Evolutionary conservation across 2,888 invertebrate species (phyloP), one percentile per base, ranked within the genome.

Genomic region (Perizoma flavofasciatum): DNA sequence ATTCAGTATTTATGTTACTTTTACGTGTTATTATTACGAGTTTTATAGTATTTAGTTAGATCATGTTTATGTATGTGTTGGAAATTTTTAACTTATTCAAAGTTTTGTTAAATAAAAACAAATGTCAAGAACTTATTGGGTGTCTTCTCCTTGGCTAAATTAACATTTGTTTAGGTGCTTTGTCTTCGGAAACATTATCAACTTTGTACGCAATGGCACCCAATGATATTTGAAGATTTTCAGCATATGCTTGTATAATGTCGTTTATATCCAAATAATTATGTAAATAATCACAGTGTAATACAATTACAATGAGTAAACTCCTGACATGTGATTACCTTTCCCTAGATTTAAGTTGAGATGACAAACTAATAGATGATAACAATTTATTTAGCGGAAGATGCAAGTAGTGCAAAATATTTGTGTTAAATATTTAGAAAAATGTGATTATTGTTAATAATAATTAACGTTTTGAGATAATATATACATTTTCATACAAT

Each of bases 371-470:
- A 63, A 66, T 61, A 68, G 53, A 60, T 62, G 60, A 32, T 63
- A 63, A 49, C 43, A 57, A 50, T 67, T 55, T 46, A 65, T 52
- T 22, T 65, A 72, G 68, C 61, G 62, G 65, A 68, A 55, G 75
- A 77, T 81, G 80, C 79, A 75, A 77, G 68, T 72, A 82, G 78
- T 82, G 78, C 80, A 83, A 80, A 79, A 77, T 70, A 72, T 76
- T 79, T 81, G 77, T 79, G 77, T 81, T 74, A 72, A 70, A 71
- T 73, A 73, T 75, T 77, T 75, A 79, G 72, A 76, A 69, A 79
- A 82, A 80, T 84, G 86, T 88, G 85, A 85, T 86, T 84, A 83
- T 85, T 85, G 85, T 87, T 86, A 77, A 81, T 84, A 82, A 81
- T 84, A 82, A 81, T 82, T 79, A 83, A 80, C 55, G 84, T 86